Evolutionary conservation across 2,797 vertebrate genomes (phyloP).

Genomic region (Lophotriccus pileatus): DNA sequence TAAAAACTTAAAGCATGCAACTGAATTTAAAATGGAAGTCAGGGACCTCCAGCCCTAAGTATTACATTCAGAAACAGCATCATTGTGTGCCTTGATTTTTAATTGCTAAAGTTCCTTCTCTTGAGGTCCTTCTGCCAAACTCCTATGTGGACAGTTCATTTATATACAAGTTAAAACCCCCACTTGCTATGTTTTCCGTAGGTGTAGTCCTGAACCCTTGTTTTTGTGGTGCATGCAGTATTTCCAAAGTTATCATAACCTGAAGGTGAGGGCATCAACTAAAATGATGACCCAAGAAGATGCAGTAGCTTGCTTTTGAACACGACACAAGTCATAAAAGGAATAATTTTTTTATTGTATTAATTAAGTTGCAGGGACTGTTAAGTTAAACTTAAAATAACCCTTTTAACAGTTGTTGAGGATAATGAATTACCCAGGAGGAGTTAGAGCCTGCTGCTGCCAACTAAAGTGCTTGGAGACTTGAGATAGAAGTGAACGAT

Average conservation of each 20-base stretch:
- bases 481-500: constrained; percentile 64
- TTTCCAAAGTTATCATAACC: constrained; percentile 49
- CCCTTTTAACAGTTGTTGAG: constrained; percentile 61
- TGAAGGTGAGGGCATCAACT: background rate
- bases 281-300: constrained; percentile 59
- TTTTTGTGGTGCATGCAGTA: constrained; percentile 20
- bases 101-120: background rate
- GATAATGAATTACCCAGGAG: constrained; percentile 66
- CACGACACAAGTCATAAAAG: constrained; percentile 34
- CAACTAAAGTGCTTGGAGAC: constrained; percentile 59
- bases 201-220: constrained; percentile 18
- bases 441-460: constrained; percentile 38
- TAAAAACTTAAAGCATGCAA: background rate
- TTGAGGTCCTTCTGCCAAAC: constrained; percentile 9
- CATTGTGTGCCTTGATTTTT: background rate
- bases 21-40: background rate
- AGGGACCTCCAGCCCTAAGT: background rate
- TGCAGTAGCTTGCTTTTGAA: constrained; percentile 22
- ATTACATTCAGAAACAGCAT: background rate
- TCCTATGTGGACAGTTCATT: constrained; percentile 51
- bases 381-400: constrained; percentile 70
- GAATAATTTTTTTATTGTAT: constrained; percentile 45
- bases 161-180: constrained; percentile 44
- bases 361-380: constrained; percentile 41
- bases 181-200: background rate